Conservation (phyloP, 2,888 invertebrate species). For the Sphaeridia pumilis region DNA sequence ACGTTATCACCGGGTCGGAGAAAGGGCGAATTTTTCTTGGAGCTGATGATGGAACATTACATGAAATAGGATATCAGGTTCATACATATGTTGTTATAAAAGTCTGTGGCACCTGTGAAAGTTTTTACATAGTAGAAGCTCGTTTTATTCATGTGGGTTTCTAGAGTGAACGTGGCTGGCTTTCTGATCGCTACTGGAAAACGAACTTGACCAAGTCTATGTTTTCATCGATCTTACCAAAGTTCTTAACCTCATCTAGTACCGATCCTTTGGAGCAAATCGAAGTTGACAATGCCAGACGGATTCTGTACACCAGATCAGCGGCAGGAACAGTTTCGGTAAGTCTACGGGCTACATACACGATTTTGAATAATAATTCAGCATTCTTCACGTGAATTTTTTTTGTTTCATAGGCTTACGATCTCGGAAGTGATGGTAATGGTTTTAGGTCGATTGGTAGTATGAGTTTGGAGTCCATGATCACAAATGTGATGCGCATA, state of each 20-base stretch:
- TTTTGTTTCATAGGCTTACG: constrained; percentile 59
- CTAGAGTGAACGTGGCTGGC: constrained; percentile 59
- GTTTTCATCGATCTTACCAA: constrained; percentile 25
- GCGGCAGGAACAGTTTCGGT: constrained; percentile 60
- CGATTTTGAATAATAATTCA: no score
- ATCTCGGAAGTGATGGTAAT: constrained; percentile 68
- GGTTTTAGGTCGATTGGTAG: constrained; percentile 58
- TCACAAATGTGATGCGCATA: constrained; percentile 62
- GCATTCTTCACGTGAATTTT: no score
- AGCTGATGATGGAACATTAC: constrained; percentile 84
- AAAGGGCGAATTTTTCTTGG: constrained; percentile 88
- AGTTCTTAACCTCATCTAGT: constrained; percentile 12
- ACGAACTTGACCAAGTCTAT: constrained; percentile 55
- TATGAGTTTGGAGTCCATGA: constrained; percentile 53
- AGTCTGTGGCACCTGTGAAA: no score
- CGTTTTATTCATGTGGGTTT: no score
- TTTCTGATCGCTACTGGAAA: constrained; percentile 87
- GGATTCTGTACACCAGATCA: constrained; percentile 78
- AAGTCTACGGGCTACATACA: no score
- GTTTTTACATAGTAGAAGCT: no score
- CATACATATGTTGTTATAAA: no score
- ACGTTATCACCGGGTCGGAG: constrained; percentile 65
- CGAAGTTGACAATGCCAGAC: constrained; percentile 72
- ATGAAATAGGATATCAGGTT: constrained; percentile 90
- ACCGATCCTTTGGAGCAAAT: constrained; percentile 76